phyloP scores from a whole-genome alignment of 2,888 invertebrate genomes.

The Agonopterix subpropinquella region DNA sequence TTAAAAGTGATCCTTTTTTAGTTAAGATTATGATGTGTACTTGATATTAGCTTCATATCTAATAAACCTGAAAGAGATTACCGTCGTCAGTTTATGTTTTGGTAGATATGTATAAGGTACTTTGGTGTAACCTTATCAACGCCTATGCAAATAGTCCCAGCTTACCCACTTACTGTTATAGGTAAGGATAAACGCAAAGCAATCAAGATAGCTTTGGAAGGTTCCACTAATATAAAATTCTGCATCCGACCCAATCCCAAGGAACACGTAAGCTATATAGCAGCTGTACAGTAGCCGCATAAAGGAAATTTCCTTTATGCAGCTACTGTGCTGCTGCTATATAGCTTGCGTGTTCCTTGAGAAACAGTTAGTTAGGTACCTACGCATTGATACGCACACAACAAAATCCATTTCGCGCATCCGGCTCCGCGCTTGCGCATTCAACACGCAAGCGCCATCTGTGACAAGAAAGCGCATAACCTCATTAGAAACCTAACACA shows the following conservation, averaged over 20 bases:
- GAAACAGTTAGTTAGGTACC: constrained; percentile 32
- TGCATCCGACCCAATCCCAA: constrained; percentile 47
- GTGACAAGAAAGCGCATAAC: constrained; percentile 76
- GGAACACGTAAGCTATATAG: too few relatives aligned
- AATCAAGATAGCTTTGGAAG: constrained; percentile 29
- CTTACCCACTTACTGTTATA: neutral
- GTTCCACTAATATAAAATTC: constrained; percentile 52
- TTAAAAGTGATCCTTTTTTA: too few relatives aligned
- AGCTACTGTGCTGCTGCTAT: too few relatives aligned
- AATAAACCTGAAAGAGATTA: too few relatives aligned
- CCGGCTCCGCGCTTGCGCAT: constrained; percentile 67
- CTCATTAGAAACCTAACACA: constrained; percentile 73
- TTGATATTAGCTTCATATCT: too few relatives aligned
- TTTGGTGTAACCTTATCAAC: too few relatives aligned
- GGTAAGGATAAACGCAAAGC: constrained; percentile 7
- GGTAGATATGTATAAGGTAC: too few relatives aligned
- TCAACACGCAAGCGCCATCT: constrained; percentile 59
- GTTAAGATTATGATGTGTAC: too few relatives aligned
- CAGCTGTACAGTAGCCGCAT: too few relatives aligned
- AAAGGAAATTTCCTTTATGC: too few relatives aligned
- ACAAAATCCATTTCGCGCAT: constrained; percentile 70
- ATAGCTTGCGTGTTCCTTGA: too few relatives aligned
- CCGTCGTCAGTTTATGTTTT: too few relatives aligned
- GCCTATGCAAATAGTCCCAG: neutral
- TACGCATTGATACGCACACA: constrained; percentile 31